Conservation (phyloP, 2,888 invertebrate genomes). For the Tigriopus californicus region DNA sequence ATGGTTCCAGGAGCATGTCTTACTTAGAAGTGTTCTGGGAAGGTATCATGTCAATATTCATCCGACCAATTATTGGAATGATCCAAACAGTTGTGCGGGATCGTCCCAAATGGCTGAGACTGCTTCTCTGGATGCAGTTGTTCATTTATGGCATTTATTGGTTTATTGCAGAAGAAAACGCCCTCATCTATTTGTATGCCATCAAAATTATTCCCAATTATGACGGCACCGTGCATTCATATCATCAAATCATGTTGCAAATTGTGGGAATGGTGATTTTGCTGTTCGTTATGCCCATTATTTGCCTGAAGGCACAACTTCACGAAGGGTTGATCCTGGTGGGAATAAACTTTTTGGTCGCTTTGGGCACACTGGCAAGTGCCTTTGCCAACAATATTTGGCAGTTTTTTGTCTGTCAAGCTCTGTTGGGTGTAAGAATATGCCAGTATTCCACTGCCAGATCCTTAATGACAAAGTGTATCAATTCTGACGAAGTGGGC, state of each 20-base stretch:
- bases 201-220: neutral
- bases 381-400: neutral
- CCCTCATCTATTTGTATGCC: neutral
- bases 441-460: neutral
- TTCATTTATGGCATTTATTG: neutral
- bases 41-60: neutral
- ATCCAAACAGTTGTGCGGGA: neutral
- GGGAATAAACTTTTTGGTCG: neutral
- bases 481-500: conserved; percentile 16
- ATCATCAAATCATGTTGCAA: neutral
- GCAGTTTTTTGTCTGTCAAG: neutral
- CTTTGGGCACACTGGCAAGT: neutral
- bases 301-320: neutral
- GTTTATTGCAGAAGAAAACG: neutral
- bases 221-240: neutral
- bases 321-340: neutral
- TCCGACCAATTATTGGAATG: neutral
- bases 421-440: neutral
- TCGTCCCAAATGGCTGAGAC: neutral
- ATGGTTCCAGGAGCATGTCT: neutral
- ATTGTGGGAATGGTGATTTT: neutral
- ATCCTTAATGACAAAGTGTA: conserved; percentile 14
- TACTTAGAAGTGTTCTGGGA: neutral
- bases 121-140: neutral
- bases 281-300: neutral